These are phyloP conservation scores for Hyla sarda DNA, from an alignment of 2,113 vertebrate species.

Conservation along the genomic window DNA sequence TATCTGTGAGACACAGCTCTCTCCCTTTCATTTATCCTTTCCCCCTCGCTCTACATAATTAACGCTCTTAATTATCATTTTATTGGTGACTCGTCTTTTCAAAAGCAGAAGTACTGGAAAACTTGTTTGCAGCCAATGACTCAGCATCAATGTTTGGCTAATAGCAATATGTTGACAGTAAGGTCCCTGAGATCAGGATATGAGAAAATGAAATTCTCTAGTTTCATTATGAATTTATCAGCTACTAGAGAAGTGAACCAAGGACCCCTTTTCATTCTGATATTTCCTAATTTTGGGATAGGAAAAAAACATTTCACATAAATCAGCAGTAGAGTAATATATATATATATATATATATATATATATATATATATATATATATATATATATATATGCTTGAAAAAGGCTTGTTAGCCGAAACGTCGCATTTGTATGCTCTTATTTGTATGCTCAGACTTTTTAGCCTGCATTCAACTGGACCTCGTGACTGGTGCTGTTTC, in stretches of 20 bases:
- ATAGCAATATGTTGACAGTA: conserved; percentile 6
- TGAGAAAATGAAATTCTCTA: neutral
- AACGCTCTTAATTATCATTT: neutral
- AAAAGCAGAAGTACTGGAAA: neutral
- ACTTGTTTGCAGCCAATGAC: conserved; percentile 6
- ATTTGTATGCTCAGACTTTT: too few relatives aligned
- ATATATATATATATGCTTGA: too few relatives aligned
- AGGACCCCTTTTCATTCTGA: conserved; percentile 2
- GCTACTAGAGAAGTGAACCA: neutral
- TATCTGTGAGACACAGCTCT: neutral
- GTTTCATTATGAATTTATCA: neutral
- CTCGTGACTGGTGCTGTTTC: too few relatives aligned
- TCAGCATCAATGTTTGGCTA: conserved; percentile 7
- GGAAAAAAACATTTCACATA: neutral
- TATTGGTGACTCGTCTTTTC: neutral
- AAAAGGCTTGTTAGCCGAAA: too few relatives aligned
- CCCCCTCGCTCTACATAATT: neutral
- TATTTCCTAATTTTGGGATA: neutral
- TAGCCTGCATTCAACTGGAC: too few relatives aligned
- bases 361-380: too few relatives aligned
- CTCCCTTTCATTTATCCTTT: neutral
- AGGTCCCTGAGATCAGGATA: conserved; percentile 6
- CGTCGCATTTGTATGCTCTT: too few relatives aligned
- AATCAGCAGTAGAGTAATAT: neutral
- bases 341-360: too few relatives aligned